Percentiles rank a stretch among this genome's conserved stretches.
Evolutionary conservation across 1,140 invertebrate species (phyloP).

Genomic region (Pogonomyrmex californicus): DNA sequence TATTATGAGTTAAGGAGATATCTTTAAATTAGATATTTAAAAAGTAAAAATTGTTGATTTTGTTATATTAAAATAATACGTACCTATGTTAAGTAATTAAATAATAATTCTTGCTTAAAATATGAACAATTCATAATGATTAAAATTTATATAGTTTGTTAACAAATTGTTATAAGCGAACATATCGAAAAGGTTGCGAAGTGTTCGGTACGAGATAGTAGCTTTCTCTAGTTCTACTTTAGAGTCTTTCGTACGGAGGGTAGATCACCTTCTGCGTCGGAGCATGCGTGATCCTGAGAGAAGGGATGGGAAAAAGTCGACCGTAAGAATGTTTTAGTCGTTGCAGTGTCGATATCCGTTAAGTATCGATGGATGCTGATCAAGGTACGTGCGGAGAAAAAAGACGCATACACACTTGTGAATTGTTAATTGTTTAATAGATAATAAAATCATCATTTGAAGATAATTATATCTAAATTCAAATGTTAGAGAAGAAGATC

Average conservation of each 20-base stretch:
- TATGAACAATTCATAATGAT: neutral
- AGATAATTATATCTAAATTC: neutral
- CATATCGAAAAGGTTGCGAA: neutral
- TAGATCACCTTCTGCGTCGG: constrained; percentile 1
- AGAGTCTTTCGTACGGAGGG: constrained; percentile 11
- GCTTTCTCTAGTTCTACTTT: constrained; percentile 10
- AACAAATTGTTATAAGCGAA: neutral
- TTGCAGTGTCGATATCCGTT: neutral
- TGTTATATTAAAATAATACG: neutral
- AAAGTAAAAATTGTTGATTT: neutral
- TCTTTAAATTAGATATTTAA: neutral
- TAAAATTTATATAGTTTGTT: neutral
- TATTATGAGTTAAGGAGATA: neutral
- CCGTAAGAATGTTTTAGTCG: neutral
- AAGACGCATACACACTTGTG: neutral
- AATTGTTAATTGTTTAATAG: neutral
- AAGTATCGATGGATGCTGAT: constrained; percentile 45
- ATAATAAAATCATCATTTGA: neutral
- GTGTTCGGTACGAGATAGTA: neutral
- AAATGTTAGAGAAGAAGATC: neutral
- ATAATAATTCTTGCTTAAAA: neutral
- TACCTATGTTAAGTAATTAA: neutral
- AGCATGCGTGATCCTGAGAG: constrained; percentile 10
- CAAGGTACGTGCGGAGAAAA: constrained; percentile 11
- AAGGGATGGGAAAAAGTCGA: constrained; percentile 3